Conservation (phyloP, 35 echinoderm and acorn worm species). For the Heliocidaris tuberculata region DNA sequence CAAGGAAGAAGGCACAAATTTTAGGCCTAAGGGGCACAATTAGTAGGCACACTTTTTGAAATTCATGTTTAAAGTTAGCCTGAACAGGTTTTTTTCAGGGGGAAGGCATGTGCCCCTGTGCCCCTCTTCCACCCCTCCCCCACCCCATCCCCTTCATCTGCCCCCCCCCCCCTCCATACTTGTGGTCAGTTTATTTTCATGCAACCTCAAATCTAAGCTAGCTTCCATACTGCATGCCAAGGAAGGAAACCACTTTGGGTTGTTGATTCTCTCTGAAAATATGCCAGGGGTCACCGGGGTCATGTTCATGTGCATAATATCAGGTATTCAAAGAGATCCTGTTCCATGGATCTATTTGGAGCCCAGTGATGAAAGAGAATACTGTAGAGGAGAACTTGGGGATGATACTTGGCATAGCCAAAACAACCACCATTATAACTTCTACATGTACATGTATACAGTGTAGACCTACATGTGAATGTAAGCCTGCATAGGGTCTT, state of each 20-base stretch:
- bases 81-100: no score
- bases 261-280: neutral
- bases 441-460: neutral
- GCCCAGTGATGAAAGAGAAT: neutral
- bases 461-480: neutral
- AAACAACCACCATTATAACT: no score
- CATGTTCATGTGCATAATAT: neutral
- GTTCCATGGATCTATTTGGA: neutral
- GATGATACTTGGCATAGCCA: neutral
- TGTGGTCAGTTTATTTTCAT: no score
- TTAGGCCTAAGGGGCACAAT: no score
- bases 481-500: neutral
- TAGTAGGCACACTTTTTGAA: no score
- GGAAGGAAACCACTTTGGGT: neutral
- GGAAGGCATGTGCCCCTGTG: no score
- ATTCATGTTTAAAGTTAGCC: no score
- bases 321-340: neutral
- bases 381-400: neutral
- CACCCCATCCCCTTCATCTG: no score
- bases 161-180: no score
- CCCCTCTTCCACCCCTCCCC: no score
- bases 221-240: neutral
- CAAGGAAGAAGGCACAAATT: no score
- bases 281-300: neutral
- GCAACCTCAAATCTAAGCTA: no score